phyloP scores from a whole-genome alignment of 2,888 invertebrate genomes.

The Apomyelois bistriatella region DNA sequence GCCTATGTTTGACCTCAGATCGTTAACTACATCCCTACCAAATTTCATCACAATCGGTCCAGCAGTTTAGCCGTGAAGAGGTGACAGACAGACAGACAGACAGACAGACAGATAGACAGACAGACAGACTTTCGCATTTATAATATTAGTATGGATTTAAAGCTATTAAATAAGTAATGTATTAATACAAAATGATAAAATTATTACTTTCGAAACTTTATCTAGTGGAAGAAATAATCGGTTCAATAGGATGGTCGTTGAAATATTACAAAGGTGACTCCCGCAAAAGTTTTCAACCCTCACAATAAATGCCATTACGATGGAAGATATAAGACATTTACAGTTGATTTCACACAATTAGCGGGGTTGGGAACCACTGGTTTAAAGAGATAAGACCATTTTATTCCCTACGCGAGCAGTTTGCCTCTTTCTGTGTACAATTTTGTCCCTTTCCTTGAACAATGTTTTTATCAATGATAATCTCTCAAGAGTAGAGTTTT shows the following conservation, averaged over 20 bases:
- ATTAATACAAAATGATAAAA: no score
- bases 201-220: background rate
- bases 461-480: background rate
- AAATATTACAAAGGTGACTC: conserved; percentile 10
- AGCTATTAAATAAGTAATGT: no score
- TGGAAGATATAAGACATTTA: conserved; percentile 27
- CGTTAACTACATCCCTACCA: no score
- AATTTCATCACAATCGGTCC: no score
- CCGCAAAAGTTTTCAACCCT: conserved; percentile 8
- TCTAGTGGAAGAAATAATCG: background rate
- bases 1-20: no score
- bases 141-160: no score
- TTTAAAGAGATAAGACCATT: conserved; percentile 34
- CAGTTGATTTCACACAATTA: conserved; percentile 38
- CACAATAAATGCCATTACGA: conserved; percentile 20
- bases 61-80: no score
- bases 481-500: background rate
- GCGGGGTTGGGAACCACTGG: conserved; percentile 34
- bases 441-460: background rate
- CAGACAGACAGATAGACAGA: no score
- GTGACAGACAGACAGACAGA: no score
- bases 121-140: no score
- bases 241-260: background rate
- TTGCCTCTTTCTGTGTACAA: conserved; percentile 1
- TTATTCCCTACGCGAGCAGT: conserved; percentile 18